Percentiles rank a stretch among this genome's conserved stretches.
These are phyloP conservation scores for Oryzias celebensis DNA, from an alignment of 2,113 vertebrate genomes.

Conservation along the genomic window DNA sequence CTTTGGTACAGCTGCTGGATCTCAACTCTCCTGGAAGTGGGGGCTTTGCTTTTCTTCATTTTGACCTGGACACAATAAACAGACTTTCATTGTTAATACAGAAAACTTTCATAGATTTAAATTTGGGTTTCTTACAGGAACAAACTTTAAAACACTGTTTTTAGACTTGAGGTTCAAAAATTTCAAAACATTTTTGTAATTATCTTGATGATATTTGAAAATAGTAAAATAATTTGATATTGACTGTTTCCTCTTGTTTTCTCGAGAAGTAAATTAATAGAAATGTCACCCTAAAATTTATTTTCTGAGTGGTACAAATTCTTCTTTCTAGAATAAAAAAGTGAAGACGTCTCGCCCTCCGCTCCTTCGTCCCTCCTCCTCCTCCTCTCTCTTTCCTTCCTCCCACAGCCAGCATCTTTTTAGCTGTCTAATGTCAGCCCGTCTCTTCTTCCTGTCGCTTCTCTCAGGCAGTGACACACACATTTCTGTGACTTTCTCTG, in stretches of 20 bases:
- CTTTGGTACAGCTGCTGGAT: constrained; percentile 56
- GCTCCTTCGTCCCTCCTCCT: constrained; percentile 17
- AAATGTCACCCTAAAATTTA: constrained; percentile 30
- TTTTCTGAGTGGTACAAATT: constrained; percentile 18
- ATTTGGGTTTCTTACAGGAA: not conserved
- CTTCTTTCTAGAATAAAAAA: too few relatives aligned
- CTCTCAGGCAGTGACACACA: constrained; percentile 38
- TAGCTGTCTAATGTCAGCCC: constrained; percentile 35
- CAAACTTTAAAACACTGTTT: not conserved
- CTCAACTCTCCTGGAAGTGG: constrained; percentile 54
- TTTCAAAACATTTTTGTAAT: constrained; percentile 14
- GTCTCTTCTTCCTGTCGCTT: constrained; percentile 40
- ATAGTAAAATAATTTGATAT: too few relatives aligned
- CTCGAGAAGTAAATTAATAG: constrained; percentile 23
- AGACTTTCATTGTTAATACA: not conserved
- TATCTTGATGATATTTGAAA: constrained; percentile 27
- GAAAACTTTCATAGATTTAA: not conserved
- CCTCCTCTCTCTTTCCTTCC: not conserved
- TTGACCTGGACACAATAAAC: constrained; percentile 26
- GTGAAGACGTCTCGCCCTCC: too few relatives aligned
- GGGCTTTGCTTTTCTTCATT: constrained; percentile 47
- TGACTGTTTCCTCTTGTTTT: constrained; percentile 7
- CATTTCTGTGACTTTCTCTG: constrained; percentile 43
- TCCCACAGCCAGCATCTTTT: constrained; percentile 22
- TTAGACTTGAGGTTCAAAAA: constrained; percentile 8